A percentile compares a stretch with the other conserved stretches of the same genome.
phyloP scores from a whole-genome alignment of 1,140 invertebrate genomes.

The Meloidogyne chitwoodi region DNA sequence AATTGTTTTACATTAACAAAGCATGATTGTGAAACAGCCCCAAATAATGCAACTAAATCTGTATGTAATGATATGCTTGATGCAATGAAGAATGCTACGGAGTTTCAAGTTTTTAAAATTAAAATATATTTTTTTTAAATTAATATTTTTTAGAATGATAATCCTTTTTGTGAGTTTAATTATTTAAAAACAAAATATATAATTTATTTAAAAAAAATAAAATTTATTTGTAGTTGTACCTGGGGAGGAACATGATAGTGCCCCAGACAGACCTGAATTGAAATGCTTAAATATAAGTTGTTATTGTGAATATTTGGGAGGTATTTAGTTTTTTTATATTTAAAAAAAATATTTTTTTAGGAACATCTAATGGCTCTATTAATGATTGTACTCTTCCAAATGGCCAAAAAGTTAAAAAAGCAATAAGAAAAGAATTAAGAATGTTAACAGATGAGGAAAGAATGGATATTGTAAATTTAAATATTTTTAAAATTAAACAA shows the following conservation, averaged over 20 bases:
- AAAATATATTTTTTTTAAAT: no score
- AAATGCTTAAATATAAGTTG: no score
- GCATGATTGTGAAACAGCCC: neutral
- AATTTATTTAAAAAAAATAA: neutral
- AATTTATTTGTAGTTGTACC: neutral
- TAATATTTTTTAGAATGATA: neutral
- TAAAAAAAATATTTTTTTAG: neutral
- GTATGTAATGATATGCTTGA: neutral
- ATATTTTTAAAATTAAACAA: neutral
- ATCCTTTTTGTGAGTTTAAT: neutral
- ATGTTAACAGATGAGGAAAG: slow-evolving; percentile 33
- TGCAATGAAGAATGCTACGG: neutral
- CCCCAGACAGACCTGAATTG: no score
- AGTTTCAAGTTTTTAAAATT: neutral
- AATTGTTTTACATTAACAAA: neutral
- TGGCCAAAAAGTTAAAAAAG: slow-evolving; percentile 16
- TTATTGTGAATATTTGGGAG: no score
- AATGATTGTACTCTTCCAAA: neutral
- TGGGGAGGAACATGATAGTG: no score
- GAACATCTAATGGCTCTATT: neutral
- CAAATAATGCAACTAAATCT: neutral
- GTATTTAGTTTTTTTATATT: neutral
- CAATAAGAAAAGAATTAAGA: slow-evolving; percentile 42
- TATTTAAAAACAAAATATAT: neutral
- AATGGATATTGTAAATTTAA: neutral